These are phyloP conservation scores for Aepyceros melampus DNA, from an alignment of 2,113 vertebrate species.

Conservation along the genomic window DNA sequence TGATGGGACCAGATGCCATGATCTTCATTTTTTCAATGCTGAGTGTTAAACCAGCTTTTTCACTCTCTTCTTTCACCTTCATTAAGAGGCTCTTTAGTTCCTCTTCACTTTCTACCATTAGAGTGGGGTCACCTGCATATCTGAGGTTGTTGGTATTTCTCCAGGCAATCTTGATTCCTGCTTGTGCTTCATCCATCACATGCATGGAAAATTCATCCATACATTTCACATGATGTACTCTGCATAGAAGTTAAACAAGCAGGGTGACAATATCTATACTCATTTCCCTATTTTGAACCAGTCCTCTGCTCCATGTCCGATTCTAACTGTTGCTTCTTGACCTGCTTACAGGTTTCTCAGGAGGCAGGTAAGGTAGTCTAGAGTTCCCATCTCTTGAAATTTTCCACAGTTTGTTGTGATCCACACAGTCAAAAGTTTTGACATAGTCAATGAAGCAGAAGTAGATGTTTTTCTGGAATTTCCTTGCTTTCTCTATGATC, in stretches of 20 bases:
- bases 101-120: neutral
- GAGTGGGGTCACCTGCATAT: neutral
- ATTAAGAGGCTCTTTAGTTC: neutral
- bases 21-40: neutral
- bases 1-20: neutral
- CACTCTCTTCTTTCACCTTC: neutral
- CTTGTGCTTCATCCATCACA: neutral
- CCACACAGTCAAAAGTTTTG: neutral
- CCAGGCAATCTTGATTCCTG: neutral
- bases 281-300: neutral
- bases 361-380: neutral
- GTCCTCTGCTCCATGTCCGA: neutral
- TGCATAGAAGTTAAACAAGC: neutral
- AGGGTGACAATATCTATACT: neutral
- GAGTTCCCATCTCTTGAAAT: neutral
- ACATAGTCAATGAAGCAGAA: neutral
- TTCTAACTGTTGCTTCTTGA: neutral
- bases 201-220: neutral
- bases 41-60: neutral
- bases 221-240: neutral
- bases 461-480: neutral
- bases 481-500: neutral
- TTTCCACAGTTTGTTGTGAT: neutral
- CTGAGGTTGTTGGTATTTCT: neutral
- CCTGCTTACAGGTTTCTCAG: neutral